Conservation (phyloP, 2,888 invertebrate species). For the Blera fallax region DNA sequence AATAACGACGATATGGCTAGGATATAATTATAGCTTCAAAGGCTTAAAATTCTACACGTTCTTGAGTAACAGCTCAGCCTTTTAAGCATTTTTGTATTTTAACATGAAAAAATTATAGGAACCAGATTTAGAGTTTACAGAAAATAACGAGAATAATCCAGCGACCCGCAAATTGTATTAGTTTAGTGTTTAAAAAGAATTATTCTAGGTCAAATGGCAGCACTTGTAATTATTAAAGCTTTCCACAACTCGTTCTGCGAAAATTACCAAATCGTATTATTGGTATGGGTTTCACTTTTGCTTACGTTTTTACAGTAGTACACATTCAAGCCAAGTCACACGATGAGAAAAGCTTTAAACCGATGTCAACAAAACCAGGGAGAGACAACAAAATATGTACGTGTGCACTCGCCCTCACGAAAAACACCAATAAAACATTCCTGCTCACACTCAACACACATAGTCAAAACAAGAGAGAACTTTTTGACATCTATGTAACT, state of each 20-base stretch:
- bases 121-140: too few relatives aligned
- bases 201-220: background rate
- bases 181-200: too few relatives aligned
- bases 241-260: conserved; percentile 13
- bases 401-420: background rate
- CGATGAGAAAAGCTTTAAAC: background rate
- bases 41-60: too few relatives aligned
- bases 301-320: conserved; percentile 5
- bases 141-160: too few relatives aligned
- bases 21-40: too few relatives aligned
- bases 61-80: too few relatives aligned
- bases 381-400: background rate
- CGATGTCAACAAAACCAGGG: conserved; percentile 43
- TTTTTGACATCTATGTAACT: conserved; percentile 32
- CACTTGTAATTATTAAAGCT: background rate
- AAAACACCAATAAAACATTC: background rate
- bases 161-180: too few relatives aligned
- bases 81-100: background rate
- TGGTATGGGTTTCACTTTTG: conserved; percentile 45
- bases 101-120: too few relatives aligned
- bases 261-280: background rate
- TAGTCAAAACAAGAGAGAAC: conserved; percentile 7
- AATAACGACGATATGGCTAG: too few relatives aligned
- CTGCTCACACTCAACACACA: background rate
- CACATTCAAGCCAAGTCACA: background rate